Evolutionary conservation across 2,888 invertebrate species (phyloP).

Genomic region (Caenorhabditis afra): DNA sequence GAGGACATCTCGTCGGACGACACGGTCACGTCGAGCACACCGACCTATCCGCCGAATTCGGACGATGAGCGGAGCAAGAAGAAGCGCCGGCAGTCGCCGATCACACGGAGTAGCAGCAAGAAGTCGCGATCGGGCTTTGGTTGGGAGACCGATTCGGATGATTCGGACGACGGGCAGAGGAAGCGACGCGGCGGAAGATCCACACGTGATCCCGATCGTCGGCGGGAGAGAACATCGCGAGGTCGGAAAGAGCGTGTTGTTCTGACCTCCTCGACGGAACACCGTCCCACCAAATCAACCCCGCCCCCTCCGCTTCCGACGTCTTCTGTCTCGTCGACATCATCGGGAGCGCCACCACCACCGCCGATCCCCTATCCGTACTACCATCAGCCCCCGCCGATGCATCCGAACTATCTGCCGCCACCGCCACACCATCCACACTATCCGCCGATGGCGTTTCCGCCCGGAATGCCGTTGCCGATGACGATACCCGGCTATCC

Average conservation of each 20-base stretch:
- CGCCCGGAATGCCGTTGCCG: not conserved
- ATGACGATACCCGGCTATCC: not conserved
- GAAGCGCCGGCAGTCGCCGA: slow-evolving; percentile 11
- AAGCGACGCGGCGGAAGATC: slow-evolving; percentile 12
- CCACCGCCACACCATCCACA: not conserved
- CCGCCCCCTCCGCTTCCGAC: slow-evolving; percentile 30
- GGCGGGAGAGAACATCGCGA: too few species aligned
- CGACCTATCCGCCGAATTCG: slow-evolving; percentile 38
- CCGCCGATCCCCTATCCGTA: not conserved
- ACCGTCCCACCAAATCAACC: not conserved
- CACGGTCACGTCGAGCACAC: slow-evolving; percentile 1
- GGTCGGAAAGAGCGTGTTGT: too few species aligned
- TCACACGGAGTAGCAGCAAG: slow-evolving; percentile 4
- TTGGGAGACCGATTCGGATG: slow-evolving; percentile 54
- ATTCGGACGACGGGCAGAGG: slow-evolving; percentile 38
- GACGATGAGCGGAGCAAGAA: slow-evolving; percentile 2
- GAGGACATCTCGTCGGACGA: slow-evolving; percentile 36
- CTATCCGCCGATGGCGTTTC: not conserved
- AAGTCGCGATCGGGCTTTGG: slow-evolving; percentile 3
- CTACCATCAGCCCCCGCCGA: not conserved
- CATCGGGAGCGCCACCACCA: not conserved
- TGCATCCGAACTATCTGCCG: not conserved
- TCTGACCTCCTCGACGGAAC: not conserved
- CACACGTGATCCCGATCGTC: not conserved
- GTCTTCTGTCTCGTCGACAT: too few species aligned